Evolutionary conservation across 2,888 invertebrate species (phyloP), one percentile per base, ranked within the genome.

Genomic region (Terebella lapidaria): DNA sequence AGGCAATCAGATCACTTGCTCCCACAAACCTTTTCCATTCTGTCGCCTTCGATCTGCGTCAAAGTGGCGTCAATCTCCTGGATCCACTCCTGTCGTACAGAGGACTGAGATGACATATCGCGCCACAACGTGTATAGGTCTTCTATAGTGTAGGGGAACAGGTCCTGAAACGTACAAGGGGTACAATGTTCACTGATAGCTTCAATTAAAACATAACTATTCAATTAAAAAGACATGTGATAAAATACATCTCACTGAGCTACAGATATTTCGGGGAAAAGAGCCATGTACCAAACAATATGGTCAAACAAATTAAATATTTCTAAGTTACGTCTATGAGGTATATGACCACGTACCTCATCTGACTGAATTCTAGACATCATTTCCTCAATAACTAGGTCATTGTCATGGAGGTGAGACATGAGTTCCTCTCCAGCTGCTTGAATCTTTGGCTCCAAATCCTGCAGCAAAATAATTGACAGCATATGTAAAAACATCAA

Each of bases 371-470:
- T 72, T 46, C 65, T 59, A 1, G 69, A 63, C 53, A 77, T 67
- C 10, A 72, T 58, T 2, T 56, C 56, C n/a, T 69, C 70, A 27
- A 78, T 73, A 35, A 70, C 70, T 46, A 58, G 46, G 57, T 78
- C 74, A 65, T 75, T 71, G 26, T 69, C 71, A 20, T 64, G 63
- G 25, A 79, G 64, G 42, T 62, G 61, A 27, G 58, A 55, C 42
- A 75, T 57, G 45, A 77, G 61, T 1, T 53, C 62, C 25, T 71
- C 67, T 59, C 75, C 73, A 10, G 69, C 62, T 30, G 71, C 70
- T 28, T 64, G 64, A 29, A 78, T 74, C 20, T 62, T 47, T 4
- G 76, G 76, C 61, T 79, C 79, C 56, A 78, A 61, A 47, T 75
- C 72, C 78, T 78, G 64, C 4, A 61, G 24, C 18, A 24, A 46